These are phyloP conservation scores for Neelides sp. DNA, from an alignment of 1,140 invertebrate genomes.

Conservation along the genomic window DNA sequence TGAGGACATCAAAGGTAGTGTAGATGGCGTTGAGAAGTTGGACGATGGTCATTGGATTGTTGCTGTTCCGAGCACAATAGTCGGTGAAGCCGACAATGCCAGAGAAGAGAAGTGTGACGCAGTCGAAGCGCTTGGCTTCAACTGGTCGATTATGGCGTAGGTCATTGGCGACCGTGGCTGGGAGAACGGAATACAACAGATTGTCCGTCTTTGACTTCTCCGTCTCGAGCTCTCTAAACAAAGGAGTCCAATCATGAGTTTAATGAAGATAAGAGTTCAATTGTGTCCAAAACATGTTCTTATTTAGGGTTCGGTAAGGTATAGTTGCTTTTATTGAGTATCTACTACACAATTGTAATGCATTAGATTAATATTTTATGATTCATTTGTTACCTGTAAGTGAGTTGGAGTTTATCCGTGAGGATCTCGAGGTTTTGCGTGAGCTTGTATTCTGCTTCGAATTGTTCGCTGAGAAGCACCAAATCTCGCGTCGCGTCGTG, in stretches of 20 bases:
- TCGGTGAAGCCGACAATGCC: conserved; percentile 85
- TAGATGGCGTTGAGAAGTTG: conserved; percentile 81
- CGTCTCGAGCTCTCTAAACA: conserved; percentile 64
- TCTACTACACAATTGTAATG: too few species aligned
- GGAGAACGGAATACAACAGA: conserved; percentile 83
- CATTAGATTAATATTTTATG: too few species aligned
- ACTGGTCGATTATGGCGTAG: conserved; percentile 77
- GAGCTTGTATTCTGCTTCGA: conserved; percentile 93
- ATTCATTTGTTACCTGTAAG: conserved; percentile 45
- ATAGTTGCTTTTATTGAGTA: too few species aligned
- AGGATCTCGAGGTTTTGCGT: conserved; percentile 90
- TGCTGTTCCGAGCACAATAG: conserved; percentile 71
- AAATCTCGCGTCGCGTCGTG: conserved; percentile 94
- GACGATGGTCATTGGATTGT: conserved; percentile 80
- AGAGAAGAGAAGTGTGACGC: conserved; percentile 82
- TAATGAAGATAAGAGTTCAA: too few species aligned
- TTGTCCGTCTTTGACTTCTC: conserved; percentile 94
- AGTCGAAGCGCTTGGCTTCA: conserved; percentile 69
- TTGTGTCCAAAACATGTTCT: too few species aligned
- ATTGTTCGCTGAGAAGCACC: conserved; percentile 92
- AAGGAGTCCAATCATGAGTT: background rate
- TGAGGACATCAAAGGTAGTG: conserved; percentile 78
- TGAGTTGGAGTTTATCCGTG: conserved; percentile 91
- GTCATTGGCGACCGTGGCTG: conserved; percentile 83
- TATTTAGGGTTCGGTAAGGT: too few species aligned